Evolutionary conservation across 2,113 vertebrate species (phyloP).

Genomic region (Gallinago paraguaiae): DNA sequence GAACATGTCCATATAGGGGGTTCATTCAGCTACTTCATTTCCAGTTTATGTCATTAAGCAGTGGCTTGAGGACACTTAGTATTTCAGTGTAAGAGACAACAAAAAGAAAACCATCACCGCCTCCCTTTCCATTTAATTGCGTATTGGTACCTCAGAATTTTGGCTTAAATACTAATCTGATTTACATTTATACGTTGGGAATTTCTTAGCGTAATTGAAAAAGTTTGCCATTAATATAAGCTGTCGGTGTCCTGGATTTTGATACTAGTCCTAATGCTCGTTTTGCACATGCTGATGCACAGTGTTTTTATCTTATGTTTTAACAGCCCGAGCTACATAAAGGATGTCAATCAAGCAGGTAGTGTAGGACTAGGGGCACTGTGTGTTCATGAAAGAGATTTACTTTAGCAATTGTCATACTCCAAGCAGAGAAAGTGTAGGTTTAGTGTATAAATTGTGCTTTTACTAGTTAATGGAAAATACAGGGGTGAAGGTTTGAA

Average conservation of each 20-base stretch:
- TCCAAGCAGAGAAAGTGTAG: background rate
- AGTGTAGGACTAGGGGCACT: background rate
- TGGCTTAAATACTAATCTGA: slow-evolving; percentile 31
- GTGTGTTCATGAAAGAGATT: background rate
- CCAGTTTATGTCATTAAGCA: slow-evolving; percentile 57
- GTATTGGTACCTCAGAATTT: slow-evolving; percentile 12
- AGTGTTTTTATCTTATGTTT: background rate
- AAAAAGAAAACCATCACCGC: background rate
- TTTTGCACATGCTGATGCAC: slow-evolving; percentile 6
- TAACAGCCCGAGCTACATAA: background rate
- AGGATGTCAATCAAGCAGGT: background rate
- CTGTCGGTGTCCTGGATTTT: background rate
- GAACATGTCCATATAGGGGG: slow-evolving; percentile 31
- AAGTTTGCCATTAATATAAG: slow-evolving; percentile 3
- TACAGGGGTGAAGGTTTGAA: background rate
- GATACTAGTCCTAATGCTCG: background rate
- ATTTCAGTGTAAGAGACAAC: slow-evolving; percentile 22
- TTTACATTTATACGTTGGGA: slow-evolving; percentile 2
- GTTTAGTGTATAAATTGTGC: background rate
- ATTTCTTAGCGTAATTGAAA: background rate
- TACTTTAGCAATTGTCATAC: background rate
- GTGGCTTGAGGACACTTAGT: slow-evolving; percentile 57
- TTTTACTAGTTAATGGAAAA: background rate
- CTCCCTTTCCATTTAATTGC: background rate
- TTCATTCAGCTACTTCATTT: slow-evolving; percentile 59